Base-by-base conservation (phyloP, 1,140 invertebrate genomes). In the Manduca sexta region DNA sequence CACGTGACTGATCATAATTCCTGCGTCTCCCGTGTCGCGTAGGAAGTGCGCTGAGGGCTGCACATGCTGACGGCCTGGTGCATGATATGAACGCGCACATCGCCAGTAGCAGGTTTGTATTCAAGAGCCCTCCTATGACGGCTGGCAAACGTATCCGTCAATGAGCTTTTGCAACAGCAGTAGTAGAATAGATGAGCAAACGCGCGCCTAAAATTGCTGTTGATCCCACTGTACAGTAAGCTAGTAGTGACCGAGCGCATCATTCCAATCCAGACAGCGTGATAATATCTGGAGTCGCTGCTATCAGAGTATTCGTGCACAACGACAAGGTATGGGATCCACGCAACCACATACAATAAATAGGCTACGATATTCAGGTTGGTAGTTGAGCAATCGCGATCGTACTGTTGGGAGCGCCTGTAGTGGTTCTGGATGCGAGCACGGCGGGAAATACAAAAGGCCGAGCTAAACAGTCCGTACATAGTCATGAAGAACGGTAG, bases 141-240 rank as follows among this genome's bases (percentile, higher is more conserved):
- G 10, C 45, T 52, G 2, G 42, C 42, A 7, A 62, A 55, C 0
- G 92, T 90, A 47, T 92, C 91, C 15, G 91, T 90, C 5, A 94
- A 90, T 3, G 91, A 92, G 4, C 91, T 94, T 73, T 95, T 95
- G 79, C 93, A 94, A 64, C 92, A 95, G 67, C 93, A 95, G 58
- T 95, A 95, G 58, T 94, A 90, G 64, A 94, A 95, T 7, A 95
- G 76, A 65, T 93, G 92, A 14, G 91, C 86, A 68, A 93, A 95
- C 2, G 93, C 92, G 50, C 88, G 90, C n/a, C 92, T 86, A 63
- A 93, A 94, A 67, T 92, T 90, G 0, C 88, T 82, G 63, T 93
- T 91, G 2, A 88, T 74, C 0, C 89, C 76, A 46, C 90, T 90
- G 64, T 94, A 94, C 1, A 94, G 67, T 2, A 92, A 85, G 58